Evolutionary conservation across 64 coral and sea anemone genomes (phyloP), one percentile per base, ranked within the genome.

Genomic region (Porites lutea): DNA sequence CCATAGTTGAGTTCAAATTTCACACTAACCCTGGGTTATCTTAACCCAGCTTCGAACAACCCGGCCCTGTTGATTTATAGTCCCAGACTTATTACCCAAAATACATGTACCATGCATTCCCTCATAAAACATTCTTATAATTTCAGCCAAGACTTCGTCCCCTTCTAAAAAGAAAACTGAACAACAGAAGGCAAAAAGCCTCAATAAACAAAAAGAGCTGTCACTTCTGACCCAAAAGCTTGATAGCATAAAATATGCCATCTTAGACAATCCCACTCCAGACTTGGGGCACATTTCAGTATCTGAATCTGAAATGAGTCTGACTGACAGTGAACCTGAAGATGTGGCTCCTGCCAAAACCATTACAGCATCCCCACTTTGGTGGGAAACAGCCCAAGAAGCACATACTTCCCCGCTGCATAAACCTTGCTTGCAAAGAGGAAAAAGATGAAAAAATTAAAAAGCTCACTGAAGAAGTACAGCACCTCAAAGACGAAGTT

Each of bases 381-480:
- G 85, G 68, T 73, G 67, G 68, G 85, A 87, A 87, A 87, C 68
- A 2, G 16, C 85, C 67, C 27, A 87, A 87, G 57, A 73, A 13
- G 37, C 69, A 10, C 15, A 9, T 51, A 87, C 69, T 68, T 74
- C 85, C 46, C 2, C 72, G 74, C 77, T 89, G 74, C 43, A 52
- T 89, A 10, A 89, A 89, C 65, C 57, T 78, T 9, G 8, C 66
- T 18, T 89, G 73, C 53, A 89, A 88, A 76, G 86, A 88, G 63
- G 55, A 48, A 1, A 88, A 88, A 76, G 86, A 75, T 63, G 70
- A 23, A 4, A 13, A 88, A 72, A 88, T 88, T 8, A 6, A 59
- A 7, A 66, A n/a, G 21, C 86, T 88, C 48, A 88, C 75, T 75
- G 71, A 76, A 74, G 71, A 88, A 55, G 72, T 88, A 22, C 55